Base-by-base conservation (phyloP, 2,797 vertebrate species). In the Allobates femoralis region DNA sequence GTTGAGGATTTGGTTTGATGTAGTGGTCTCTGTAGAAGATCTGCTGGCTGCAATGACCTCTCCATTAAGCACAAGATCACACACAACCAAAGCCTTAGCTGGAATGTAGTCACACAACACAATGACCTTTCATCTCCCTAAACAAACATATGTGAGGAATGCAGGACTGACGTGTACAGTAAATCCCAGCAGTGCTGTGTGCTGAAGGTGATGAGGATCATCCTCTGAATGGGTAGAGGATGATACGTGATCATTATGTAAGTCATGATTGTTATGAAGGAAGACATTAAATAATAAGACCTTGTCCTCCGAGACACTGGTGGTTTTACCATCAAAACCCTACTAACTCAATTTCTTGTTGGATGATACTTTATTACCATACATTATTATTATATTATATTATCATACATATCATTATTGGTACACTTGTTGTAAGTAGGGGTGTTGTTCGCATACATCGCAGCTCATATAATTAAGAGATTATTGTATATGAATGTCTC, bases 81-180 rank as follows among this genome's bases (percentile, higher is more conserved):
- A 53, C 14, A 76, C 77, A 55, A 69, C 66, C 51, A 37, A 14
- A 73, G 51, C 32, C 1, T 11, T 7, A 3, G 26, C 30, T 66
- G 78, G 79, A 81, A 86, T 86, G 85, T 19, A 7, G 85, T 76
- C 78, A 4, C 41, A 62, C 41, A 50, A 46, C 37, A 26, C 0
- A 1, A 32, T 81, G 79, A 81, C 85, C 78, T 86, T 81, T 81
- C 79, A 64, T 64, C 79, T 75, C 30, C 41, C 84, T 79, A 62
- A 55, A 69, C 46, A 82, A 86, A 86, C 69, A 56, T 23, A 58
- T 26, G 46, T 16, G 23, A 62, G 85, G 79, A 81, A 86, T 81
- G 83, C 50, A 3, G 15, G 16, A 5, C n/a, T 21, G 16, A 5
- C 34, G 69, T 81, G 55, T 86, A 81, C 79, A 28, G 77, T 81